A percentile compares a stretch with the other conserved stretches of the same genome.
Evolutionary conservation across 2,113 vertebrate genomes (phyloP).

Genomic region (Protobothrops mucrosquamatus): DNA sequence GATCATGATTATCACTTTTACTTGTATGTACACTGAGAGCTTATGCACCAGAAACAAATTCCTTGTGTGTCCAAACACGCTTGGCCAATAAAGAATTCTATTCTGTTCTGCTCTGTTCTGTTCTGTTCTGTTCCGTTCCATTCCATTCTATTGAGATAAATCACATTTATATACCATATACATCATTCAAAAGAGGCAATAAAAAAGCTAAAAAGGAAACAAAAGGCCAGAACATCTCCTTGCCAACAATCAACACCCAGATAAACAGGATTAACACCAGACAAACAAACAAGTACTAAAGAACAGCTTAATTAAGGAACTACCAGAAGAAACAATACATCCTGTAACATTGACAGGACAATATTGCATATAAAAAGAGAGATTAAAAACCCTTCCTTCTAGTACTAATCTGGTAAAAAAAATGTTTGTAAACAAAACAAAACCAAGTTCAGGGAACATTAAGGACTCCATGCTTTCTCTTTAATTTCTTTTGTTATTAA

Average conservation of each 20-base stretch:
- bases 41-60: no score
- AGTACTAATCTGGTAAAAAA: background rate
- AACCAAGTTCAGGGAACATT: background rate
- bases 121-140: no score
- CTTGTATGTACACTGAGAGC: no score
- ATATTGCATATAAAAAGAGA: background rate
- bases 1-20: no score
- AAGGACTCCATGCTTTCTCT: constrained; percentile 28
- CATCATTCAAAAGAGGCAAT: background rate
- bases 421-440: no score
- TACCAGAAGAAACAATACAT: background rate
- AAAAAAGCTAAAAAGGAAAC: background rate
- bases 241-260: background rate
- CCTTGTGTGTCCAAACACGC: no score
- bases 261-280: background rate
- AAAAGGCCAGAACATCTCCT: background rate
- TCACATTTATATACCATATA: background rate
- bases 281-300: background rate
- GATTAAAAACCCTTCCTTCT: background rate
- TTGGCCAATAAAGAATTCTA: no score
- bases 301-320: background rate
- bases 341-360: background rate
- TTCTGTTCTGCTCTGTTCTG: no score
- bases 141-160: background rate
- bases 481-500: constrained; percentile 51